Conservation (phyloP, 2,888 invertebrate genomes). For the Dryocosmus kuriphilus region DNA sequence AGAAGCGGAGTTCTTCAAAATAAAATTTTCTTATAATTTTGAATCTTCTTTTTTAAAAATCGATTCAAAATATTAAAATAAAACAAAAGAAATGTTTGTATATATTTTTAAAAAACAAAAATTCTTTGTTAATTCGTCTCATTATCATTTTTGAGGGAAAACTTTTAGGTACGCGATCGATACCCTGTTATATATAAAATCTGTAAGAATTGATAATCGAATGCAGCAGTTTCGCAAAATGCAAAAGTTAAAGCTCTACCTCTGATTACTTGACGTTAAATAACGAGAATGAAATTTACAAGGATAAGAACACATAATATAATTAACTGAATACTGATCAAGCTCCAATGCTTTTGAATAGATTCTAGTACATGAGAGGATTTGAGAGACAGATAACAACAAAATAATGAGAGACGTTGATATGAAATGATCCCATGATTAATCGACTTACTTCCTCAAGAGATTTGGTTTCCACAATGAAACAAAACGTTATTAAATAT, state of each 20-base stretch:
- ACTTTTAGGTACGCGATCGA: not conserved
- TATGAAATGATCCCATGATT: not conserved
- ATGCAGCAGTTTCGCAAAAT: not conserved
- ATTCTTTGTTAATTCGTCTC: no score
- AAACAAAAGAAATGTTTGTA: no score
- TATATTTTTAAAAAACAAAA: no score
- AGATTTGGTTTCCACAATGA: not conserved
- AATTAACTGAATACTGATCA: conserved; percentile 24
- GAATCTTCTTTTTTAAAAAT: no score
- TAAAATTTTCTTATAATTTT: no score
- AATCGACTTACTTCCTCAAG: not conserved
- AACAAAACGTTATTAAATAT: not conserved
- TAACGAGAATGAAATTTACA: conserved; percentile 26
- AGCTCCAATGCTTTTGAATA: conserved; percentile 15
- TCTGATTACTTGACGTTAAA: not conserved
- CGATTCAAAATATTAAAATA: no score
- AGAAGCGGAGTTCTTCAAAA: no score
- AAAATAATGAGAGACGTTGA: not conserved
- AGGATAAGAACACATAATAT: conserved; percentile 19
- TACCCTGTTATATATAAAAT: not conserved
- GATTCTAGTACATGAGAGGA: not conserved
- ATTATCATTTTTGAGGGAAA: no score
- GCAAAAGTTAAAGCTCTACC: not conserved
- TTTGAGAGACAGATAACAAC: not conserved
- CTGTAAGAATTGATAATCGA: not conserved